Evolutionary conservation across 2,797 vertebrate genomes (phyloP).

Genomic region (Erithacus rubecula): DNA sequence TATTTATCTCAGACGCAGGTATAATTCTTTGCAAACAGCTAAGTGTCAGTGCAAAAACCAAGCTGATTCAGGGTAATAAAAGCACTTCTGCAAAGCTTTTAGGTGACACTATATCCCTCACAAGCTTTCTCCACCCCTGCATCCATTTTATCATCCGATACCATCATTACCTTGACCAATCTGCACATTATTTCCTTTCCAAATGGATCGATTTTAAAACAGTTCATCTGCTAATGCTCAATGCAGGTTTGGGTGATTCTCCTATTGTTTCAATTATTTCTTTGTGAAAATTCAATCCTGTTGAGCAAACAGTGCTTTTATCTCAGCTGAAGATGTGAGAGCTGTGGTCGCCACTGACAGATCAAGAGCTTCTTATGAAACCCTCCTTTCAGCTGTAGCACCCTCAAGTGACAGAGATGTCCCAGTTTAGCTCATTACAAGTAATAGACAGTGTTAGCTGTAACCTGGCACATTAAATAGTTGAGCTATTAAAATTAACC

Average conservation of each 20-base stretch:
- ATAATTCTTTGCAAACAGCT: slow-evolving; percentile 20
- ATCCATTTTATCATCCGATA: slow-evolving; percentile 4
- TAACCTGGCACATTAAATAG: not conserved
- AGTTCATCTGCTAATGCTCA: slow-evolving; percentile 21
- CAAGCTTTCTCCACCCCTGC: not conserved
- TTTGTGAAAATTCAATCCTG: slow-evolving; percentile 19
- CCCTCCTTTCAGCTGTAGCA: not conserved
- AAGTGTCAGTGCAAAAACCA: slow-evolving; percentile 27
- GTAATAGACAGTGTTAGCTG: not conserved
- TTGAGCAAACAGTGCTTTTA: slow-evolving; percentile 26
- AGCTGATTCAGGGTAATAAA: slow-evolving; percentile 62
- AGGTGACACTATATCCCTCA: slow-evolving; percentile 31
- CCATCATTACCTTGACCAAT: slow-evolving; percentile 27
- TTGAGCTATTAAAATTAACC: slow-evolving; percentile 1
- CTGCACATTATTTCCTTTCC: slow-evolving; percentile 41
- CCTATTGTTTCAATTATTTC: slow-evolving; percentile 25
- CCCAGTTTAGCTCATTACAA: not conserved
- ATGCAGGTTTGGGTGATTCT: slow-evolving; percentile 15
- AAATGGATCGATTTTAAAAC: slow-evolving; percentile 40
- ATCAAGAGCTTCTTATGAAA: slow-evolving; percentile 10
- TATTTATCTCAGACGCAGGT: slow-evolving; percentile 41
- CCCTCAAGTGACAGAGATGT: not conserved
- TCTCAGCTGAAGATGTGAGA: not conserved
- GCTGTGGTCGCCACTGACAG: not conserved
- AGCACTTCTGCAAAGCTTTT: slow-evolving; percentile 37